Base-by-base conservation (phyloP, 2,888 invertebrate genomes). In the Asteroscopus sphinx region DNA sequence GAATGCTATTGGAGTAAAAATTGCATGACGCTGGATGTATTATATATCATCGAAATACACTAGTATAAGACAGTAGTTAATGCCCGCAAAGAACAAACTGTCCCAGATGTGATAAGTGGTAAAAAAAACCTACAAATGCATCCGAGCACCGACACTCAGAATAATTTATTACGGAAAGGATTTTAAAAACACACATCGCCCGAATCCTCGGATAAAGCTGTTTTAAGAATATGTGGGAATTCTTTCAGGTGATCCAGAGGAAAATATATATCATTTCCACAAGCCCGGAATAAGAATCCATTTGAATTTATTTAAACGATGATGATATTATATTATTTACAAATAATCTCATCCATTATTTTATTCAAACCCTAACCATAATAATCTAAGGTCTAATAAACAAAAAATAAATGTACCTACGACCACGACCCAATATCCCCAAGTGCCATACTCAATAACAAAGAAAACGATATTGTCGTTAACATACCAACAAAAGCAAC, bases 121-220 rank as follows among this genome's bases (percentile, higher is more conserved):
- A 81, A 84, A 85, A 82, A 87, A 82, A 85, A 81, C 80, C 81
- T 80, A 82, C 83, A 83, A 80, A 82, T 84, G 85, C 85, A 87
- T 85, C 84, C 85, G 73, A 21, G 84, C 80, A 83, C 78, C 82
- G 80, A 82, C 83, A 79, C 79, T 84, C 74, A 70, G 87, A 90
- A 92, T 91, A 92, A 92, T 92, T 92, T 92, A 92, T 91, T 86
- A 89, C 87, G 79, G 73, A 86, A 90, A 89, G 91, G 90, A 91
- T 89, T 92, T 91, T 89, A 87, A 89, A 91, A 92, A 90, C 90
- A 89, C 88, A 88, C 87, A 89, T 88, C 84, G 83, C 79, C 79
- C 78, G 83, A 86, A 85, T 82, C 87, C 86, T 79, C 80, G 83
- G 85, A 85, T 87, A 86, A 91, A 87, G 86, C 88, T 85, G 87